Conservation (phyloP, 2,888 invertebrate genomes). For the Chrysotoxum bicinctum region DNA sequence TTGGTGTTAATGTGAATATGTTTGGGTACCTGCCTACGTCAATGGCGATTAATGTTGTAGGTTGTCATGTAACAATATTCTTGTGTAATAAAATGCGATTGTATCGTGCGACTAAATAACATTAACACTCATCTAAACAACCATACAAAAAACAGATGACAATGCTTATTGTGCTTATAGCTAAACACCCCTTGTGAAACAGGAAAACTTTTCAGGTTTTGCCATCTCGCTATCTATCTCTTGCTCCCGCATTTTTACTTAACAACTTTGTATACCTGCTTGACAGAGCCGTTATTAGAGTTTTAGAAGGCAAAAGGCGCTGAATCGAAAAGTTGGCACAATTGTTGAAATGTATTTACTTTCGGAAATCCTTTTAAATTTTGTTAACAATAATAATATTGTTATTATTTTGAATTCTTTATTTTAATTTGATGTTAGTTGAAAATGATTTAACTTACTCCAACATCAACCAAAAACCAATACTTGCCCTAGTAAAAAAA, state of each 20-base stretch:
- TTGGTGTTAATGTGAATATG: conserved; percentile 15
- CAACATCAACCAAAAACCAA: no score
- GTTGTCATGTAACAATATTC: conserved; percentile 68
- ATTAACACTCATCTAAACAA: conserved; percentile 8
- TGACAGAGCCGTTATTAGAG: background rate
- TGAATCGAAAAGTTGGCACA: background rate
- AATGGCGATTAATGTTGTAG: conserved; percentile 48
- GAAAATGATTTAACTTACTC: no score
- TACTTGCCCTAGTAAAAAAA: no score
- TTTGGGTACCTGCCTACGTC: conserved; percentile 68
- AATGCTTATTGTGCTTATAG: conserved; percentile 35
- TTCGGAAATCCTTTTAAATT: no score
- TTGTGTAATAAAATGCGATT: conserved; percentile 65
- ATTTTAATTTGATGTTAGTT: no score
- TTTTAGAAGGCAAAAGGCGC: background rate
- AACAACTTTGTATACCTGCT: conserved; percentile 5
- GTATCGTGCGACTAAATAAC: conserved; percentile 57
- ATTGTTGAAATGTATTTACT: no score
- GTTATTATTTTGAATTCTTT: no score
- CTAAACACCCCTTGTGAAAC: conserved; percentile 14
- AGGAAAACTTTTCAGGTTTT: background rate
- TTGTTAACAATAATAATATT: no score
- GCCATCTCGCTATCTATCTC: background rate
- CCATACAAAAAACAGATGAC: conserved; percentile 49
- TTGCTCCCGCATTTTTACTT: background rate